Conservation (phyloP, 1,140 invertebrate species). For the Drosophila quadrilineata region DNA sequence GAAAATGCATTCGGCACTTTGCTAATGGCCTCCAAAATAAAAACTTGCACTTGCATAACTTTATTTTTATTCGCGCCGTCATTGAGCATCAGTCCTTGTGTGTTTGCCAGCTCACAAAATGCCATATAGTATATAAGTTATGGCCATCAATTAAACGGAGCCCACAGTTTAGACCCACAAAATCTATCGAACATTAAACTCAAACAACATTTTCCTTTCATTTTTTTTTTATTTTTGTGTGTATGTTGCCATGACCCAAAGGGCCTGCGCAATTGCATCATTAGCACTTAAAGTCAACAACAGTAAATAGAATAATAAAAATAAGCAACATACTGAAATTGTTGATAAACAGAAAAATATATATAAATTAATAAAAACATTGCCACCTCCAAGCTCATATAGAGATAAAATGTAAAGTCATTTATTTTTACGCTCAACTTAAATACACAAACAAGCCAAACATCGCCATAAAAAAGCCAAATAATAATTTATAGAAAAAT, state of each 20-base stretch:
- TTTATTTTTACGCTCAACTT: slow-evolving; percentile 29
- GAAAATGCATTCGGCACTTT: slow-evolving; percentile 39
- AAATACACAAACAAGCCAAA: neutral
- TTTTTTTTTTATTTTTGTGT: neutral
- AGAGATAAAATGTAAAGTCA: slow-evolving; percentile 39
- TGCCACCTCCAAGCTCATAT: slow-evolving; percentile 3
- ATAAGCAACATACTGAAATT: no score
- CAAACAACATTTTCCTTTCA: neutral
- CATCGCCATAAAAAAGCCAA: slow-evolving; percentile 1
- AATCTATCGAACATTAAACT: no score
- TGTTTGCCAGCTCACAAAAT: no score
- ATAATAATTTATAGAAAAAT: no score
- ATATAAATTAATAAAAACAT: slow-evolving; percentile 21
- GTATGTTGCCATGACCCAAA: slow-evolving; percentile 45
- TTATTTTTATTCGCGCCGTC: neutral
- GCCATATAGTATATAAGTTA: slow-evolving; percentile 7
- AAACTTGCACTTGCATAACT: slow-evolving; percentile 11
- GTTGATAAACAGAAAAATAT: neutral
- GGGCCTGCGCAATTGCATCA: slow-evolving; percentile 28
- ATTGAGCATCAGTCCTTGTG: slow-evolving; percentile 5
- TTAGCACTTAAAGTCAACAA: neutral
- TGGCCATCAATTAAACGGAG: slow-evolving; percentile 43
- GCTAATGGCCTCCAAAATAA: slow-evolving; percentile 38
- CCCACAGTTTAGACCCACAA: slow-evolving; percentile 10
- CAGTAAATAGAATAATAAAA: neutral